Conservation (phyloP, 2,888 invertebrate genomes). For the Apodemia zela region DNA sequence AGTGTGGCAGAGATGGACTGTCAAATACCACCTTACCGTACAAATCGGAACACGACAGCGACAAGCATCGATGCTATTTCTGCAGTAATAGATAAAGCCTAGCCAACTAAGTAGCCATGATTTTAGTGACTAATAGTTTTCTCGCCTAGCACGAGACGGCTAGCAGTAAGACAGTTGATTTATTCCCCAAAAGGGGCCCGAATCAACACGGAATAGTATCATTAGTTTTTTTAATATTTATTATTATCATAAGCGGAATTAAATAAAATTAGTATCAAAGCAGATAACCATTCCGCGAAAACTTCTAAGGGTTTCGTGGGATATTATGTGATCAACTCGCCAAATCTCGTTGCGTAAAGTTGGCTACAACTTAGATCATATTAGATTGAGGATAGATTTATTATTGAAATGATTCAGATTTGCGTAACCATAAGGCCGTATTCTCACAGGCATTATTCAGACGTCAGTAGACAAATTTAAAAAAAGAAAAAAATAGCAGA, state of each 20-base stretch:
- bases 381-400: neutral
- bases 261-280: neutral
- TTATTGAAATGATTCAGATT: neutral
- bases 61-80: too few relatives aligned
- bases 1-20: neutral
- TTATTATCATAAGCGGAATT: neutral
- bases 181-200: too few relatives aligned
- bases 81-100: neutral
- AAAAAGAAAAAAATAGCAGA: too few relatives aligned
- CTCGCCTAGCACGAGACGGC: neutral
- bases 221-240: neutral
- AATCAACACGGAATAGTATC: neutral
- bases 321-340: neutral
- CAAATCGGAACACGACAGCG: neutral
- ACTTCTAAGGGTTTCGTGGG: neutral
- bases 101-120: neutral
- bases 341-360: neutral
- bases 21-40: neutral
- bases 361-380: neutral
- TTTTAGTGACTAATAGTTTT: neutral
- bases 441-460: too few relatives aligned
- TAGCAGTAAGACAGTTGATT: too few relatives aligned
- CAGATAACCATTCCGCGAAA: neutral
- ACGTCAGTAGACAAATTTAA: too few relatives aligned
- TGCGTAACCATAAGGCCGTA: neutral